Evolutionary conservation across 1,140 invertebrate species (phyloP), one percentile per base, ranked within the genome.

Genomic region (Ips typographus): DNA sequence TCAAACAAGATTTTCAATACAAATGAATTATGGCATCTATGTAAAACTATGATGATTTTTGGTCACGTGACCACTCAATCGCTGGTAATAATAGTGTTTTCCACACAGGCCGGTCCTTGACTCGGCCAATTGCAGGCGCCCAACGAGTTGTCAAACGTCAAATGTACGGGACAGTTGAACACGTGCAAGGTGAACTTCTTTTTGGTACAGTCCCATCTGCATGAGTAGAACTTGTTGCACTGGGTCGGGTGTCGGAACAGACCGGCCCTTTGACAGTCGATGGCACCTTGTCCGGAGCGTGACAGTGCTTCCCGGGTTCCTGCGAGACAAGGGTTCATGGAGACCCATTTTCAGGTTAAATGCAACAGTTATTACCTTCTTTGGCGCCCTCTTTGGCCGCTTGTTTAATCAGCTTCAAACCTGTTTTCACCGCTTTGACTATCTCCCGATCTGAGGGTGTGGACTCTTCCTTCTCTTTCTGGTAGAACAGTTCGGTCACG

Each of bases 211-310:
- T 94, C 92, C 90, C 90, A 94, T 76, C 90, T 87, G 77, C 92
- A 94, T 42, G 91, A 87, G 75, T 93, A 94, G 82, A 94, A 94
- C 76, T 93, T 92, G 75, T 92, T 91, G 76, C 92, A 94, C 67
- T 90, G 85, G 62, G 88, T 88, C 0, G 92, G 92, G 78, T 94
- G 91, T 76, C 91, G 84, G 83, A 94, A 94, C 0, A 94, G 83
- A 75, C 92, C 92, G 3, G 91, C 85, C 75, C 91, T 83, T 68
- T 90, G 87, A 76, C 92, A 94, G 40, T 91, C 87, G 2, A 85
- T 71, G 1, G 83, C 83, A n/a, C 86, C 86, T 70, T 88, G 83
- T 37, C 22, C 22, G 22, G 22, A 22, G 22, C 22, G 22, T 22
- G 22, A 22, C 22, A 22, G 43, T 69, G 62, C 47, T 73, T 66